Conservation (phyloP, 2,113 vertebrate genomes). For the Vulpes lagopus region DNA sequence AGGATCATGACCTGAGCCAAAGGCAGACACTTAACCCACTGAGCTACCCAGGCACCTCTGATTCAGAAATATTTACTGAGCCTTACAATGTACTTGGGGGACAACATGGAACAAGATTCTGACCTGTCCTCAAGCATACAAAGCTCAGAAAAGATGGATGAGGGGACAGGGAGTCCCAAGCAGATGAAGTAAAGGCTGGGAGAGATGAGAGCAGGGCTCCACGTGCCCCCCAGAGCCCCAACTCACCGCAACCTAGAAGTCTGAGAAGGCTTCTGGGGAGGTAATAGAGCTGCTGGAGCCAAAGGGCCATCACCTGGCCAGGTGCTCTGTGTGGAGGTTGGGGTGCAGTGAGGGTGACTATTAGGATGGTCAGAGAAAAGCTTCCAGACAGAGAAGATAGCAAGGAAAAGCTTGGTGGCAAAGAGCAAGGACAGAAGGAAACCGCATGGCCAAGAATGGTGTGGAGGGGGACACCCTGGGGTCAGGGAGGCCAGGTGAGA, state of each 20-base stretch:
- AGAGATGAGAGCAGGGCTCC: not conserved
- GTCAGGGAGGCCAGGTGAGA: not conserved
- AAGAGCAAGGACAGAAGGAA: not conserved
- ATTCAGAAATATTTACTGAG: not conserved
- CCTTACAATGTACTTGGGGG: not conserved
- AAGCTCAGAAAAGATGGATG: not conserved
- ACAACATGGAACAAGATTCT: not conserved
- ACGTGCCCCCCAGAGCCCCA: rapidly evolving
- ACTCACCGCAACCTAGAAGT: not conserved
- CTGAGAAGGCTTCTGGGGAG: not conserved
- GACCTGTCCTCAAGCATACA: not conserved
- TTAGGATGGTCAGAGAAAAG: not conserved
- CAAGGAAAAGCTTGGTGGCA: not conserved
- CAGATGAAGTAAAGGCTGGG: not conserved
- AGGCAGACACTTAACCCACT: too few relatives aligned
- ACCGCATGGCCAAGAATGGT: not conserved
- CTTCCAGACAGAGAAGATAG: not conserved
- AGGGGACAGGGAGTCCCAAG: not conserved
- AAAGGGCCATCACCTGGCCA: not conserved
- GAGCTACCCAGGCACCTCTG: not conserved
- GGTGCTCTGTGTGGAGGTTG: not conserved
- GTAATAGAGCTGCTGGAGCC: not conserved
- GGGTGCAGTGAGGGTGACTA: not conserved
- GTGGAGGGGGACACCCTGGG: not conserved
- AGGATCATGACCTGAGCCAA: too few relatives aligned